Base-by-base conservation (phyloP, 2,113 vertebrate genomes). In the Centropus bengalensis region DNA sequence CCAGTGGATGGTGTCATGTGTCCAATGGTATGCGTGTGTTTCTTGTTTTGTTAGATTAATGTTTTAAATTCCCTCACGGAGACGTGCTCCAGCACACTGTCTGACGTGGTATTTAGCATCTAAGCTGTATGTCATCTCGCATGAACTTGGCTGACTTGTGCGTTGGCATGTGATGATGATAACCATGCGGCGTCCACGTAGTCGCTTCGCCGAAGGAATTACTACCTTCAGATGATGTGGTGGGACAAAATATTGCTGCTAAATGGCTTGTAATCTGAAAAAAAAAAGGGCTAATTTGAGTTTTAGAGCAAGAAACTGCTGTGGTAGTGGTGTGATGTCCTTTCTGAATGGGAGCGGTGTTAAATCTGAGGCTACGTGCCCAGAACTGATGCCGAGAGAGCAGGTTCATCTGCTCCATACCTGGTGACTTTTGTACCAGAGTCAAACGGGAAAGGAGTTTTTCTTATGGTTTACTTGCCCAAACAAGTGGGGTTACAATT, bases 61-160 rank as follows among this genome's bases (percentile, higher is more conserved):
- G 54, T 59, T 89, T 84, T 55, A 93, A 89, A 71, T 89, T 92
- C 56, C 69, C 14, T 26, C 9, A 3, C 6, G 82, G 95, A 91
- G 80, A 96, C 69, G 82, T 97, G 96, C 96, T 88, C 75, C 32
- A 0, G 86, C 88, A 44, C 95, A 82, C 83, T 82, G 91, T 79
- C 77, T 94, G 92, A 83, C 47, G 12, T 93, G 90, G 89, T 82
- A 38, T 63, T 83, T 47, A 58, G 81, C 68, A 55, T 77, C 60
- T 67, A 19, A 92, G 83, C 90, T 68, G 33, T 78, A 21, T 58
- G 42, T 93, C 69, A 87, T 91, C 63, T 77, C 58, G 33, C 5
- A 9, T 92, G 97, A 97, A 95, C 96, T 98, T 98, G 98, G 97
- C 98, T 98, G 98, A 97, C 97, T 97, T 56, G 32, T 62, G 64